Base-by-base conservation (phyloP, 2,113 vertebrate species). In the Vulpes ferrilata region DNA sequence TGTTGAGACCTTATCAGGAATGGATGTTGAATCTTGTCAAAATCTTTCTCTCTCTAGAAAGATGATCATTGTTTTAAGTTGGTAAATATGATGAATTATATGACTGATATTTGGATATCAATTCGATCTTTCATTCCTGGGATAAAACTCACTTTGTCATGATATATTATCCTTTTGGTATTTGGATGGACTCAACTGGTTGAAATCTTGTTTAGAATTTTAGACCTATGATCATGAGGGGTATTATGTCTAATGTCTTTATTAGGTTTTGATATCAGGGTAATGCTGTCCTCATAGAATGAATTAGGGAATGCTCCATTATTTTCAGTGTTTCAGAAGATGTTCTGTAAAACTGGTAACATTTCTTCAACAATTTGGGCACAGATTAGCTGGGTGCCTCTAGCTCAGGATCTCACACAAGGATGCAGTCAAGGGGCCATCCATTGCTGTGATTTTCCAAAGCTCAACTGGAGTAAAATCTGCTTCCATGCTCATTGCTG, bases 201-300 rank as follows among this genome's bases (percentile, higher is more conserved):
- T 43, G 88, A 83, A 78, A 57, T n/a, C 60, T 83, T 74, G 13
- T 83, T 83, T 96, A 79, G 69, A 88, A 84, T 90, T 95, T 93
- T 59, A 16, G 43, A 79, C 73, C n/a, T 79, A 25, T 81, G 23
- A n/a, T 97, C 59, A 76, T 19, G 13, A 79, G 51, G 35, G 27
- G 65, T 88, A 79, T 79, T 60, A 35, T 35, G 35, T n/a, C 79
- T 80, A 69, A 79, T 62, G 7, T 71, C 62, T 81, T 38, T 90
- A 27, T 71, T 87, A 81, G 67, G 23, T 91, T 95, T 91, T 91
- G 43, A 71, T 78, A 82, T 82, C n/a, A 87, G 60, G 27, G 13
- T 88, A 90, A 62, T 57, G 27, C n/a, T 62, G 27, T 27, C 16
- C 17, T 71, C n/a, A 74, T 17, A 74, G 51, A 86, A 60, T 69